A percentile compares a stretch with the other conserved stretches of the same genome.
Evolutionary conservation across 2,888 invertebrate species (phyloP).

Genomic region (Diarsia rubi): DNA sequence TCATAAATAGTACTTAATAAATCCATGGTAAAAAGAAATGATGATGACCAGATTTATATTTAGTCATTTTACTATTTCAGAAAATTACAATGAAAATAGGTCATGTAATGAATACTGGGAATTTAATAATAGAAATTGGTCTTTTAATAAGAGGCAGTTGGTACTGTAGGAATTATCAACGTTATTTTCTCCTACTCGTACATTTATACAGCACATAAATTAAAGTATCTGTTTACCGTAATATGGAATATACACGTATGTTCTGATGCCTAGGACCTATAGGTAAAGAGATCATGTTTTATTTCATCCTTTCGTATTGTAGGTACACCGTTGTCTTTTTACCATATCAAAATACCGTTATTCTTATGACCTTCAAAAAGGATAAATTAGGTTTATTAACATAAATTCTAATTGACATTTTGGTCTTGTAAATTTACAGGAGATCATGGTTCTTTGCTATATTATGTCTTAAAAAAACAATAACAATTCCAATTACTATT

Average conservation of each 20-base stretch:
- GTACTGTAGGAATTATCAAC: not conserved
- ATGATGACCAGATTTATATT: not conserved
- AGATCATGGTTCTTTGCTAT: too few relatives aligned
- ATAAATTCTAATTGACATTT: not conserved
- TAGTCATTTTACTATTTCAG: not conserved
- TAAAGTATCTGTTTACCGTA: not conserved
- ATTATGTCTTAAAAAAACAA: too few relatives aligned
- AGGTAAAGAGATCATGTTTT: not conserved
- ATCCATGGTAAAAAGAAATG: not conserved
- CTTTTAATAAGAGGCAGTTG: slow-evolving; percentile 33
- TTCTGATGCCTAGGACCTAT: slow-evolving; percentile 4
- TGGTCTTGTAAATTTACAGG: too few relatives aligned
- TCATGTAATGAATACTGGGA: slow-evolving; percentile 4
- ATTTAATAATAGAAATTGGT: slow-evolving; percentile 4
- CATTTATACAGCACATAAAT: slow-evolving; percentile 10
- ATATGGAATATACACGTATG: not conserved
- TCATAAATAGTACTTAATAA: not conserved
- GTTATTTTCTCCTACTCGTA: slow-evolving; percentile 11
- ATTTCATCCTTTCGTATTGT: not conserved
- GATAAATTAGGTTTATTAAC: not conserved
- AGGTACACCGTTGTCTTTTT: not conserved
- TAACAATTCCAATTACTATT: too few relatives aligned
- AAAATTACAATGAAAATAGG: slow-evolving; percentile 12
- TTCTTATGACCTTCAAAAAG: not conserved
- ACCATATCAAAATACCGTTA: not conserved